A percentile compares a stretch with the other conserved stretches of the same genome.
Conservation (phyloP, 2,888 invertebrate genomes). For the Perdita meconis region DNA sequence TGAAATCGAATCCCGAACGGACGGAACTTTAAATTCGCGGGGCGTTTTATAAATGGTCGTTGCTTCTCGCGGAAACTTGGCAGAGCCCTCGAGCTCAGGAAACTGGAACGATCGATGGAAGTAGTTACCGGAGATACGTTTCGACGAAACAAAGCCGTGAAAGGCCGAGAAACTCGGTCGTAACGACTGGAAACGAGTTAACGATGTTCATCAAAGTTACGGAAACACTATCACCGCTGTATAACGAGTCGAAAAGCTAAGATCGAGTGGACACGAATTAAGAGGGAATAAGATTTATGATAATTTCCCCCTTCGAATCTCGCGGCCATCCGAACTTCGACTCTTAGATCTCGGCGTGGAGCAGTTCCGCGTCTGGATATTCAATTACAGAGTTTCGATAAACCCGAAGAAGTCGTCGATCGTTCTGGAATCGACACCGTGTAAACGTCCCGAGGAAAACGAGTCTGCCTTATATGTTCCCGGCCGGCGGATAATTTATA, state of each 20-base stretch:
- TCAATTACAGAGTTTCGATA: constrained; percentile 49
- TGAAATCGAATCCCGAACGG: constrained; percentile 69
- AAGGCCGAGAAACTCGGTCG: constrained; percentile 17
- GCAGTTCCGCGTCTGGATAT: constrained; percentile 11
- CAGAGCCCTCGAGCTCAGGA: neutral
- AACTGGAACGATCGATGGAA: constrained; percentile 54
- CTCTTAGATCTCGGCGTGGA: neutral
- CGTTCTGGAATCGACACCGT: constrained; percentile 34
- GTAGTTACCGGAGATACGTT: constrained; percentile 49
- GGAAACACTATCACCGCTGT: constrained; percentile 11
- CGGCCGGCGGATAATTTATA: constrained; percentile 40
- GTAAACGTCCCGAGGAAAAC: constrained; percentile 39
- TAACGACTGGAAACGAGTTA: constrained; percentile 41
- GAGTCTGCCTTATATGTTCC: constrained; percentile 21
- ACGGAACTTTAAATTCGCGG: constrained; percentile 67
- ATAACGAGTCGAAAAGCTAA: constrained; percentile 28
- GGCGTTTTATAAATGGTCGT: constrained; percentile 61
- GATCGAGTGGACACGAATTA: constrained; percentile 26
- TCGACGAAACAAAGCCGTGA: constrained; percentile 47
- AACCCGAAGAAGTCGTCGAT: constrained; percentile 38
- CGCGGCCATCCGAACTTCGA: constrained; percentile 20
- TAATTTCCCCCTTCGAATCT: constrained; percentile 36
- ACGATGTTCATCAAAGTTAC: constrained; percentile 53
- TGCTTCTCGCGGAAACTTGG: constrained; percentile 26
- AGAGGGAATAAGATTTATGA: constrained; percentile 52